Evolutionary conservation across 2,797 vertebrate species (phyloP).

Genomic region (Avahi laniger): DNA sequence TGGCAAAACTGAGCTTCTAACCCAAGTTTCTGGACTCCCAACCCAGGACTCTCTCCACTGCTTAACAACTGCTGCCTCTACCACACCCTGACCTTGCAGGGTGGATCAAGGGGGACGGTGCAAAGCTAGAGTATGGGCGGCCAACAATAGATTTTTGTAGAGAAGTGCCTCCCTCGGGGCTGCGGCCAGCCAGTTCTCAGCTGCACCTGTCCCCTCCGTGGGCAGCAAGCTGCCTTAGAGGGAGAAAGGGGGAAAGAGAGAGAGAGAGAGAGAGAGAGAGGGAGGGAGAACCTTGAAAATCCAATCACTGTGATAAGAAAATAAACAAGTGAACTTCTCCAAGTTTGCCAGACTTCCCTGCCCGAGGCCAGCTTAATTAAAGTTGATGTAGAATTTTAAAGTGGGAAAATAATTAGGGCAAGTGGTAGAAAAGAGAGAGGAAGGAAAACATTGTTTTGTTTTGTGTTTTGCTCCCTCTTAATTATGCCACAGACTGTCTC

Average conservation of each 20-base stretch:
- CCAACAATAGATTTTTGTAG: not conserved
- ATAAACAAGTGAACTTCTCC: constrained; percentile 74
- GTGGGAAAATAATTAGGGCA: constrained; percentile 76
- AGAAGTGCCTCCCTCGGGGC: not conserved
- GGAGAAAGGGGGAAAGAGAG: not conserved
- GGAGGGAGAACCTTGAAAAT: constrained; percentile 41
- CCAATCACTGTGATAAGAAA: constrained; percentile 66
- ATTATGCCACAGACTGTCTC: constrained; percentile 61
- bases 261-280: not conserved
- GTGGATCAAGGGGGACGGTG: not conserved
- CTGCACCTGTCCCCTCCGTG: not conserved
- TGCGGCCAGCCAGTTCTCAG: not conserved
- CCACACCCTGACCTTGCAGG: not conserved
- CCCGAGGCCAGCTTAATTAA: constrained; percentile 78
- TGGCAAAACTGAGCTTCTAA: not conserved
- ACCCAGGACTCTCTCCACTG: not conserved
- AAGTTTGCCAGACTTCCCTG: constrained; percentile 77
- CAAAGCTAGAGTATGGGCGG: not conserved
- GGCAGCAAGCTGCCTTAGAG: constrained; percentile 19
- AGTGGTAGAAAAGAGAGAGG: constrained; percentile 55
- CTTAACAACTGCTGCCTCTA: not conserved
- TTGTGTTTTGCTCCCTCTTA: constrained; percentile 63
- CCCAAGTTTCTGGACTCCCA: not conserved
- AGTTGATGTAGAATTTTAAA: constrained; percentile 61
- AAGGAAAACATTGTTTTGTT: constrained; percentile 73